Conservation (phyloP, 2,888 invertebrate genomes). For the Archips crataeganus region DNA sequence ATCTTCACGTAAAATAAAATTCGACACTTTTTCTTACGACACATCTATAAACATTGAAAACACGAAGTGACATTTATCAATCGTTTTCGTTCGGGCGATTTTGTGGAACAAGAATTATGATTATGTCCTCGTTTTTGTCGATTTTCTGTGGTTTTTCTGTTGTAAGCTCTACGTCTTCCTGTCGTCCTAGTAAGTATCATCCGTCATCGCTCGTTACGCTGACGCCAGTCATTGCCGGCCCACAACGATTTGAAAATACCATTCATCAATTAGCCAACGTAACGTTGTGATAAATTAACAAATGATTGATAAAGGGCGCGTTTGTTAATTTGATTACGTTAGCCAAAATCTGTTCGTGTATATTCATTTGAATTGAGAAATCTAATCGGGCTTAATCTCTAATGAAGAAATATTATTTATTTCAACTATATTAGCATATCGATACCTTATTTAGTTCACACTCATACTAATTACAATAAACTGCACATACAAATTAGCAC, state of each 20-base stretch:
- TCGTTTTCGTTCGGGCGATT: conserved; percentile 10
- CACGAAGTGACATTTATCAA: conserved; percentile 2
- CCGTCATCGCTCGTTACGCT: conserved; percentile 31
- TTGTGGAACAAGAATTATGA: conserved; percentile 23
- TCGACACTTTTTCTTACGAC: not conserved
- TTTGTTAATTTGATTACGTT: conserved; percentile 41
- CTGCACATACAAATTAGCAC: no score
- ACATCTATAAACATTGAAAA: not conserved
- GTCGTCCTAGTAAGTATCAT: conserved; percentile 19
- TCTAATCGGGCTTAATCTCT: not conserved
- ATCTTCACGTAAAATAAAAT: not conserved
- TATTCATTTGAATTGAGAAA: not conserved
- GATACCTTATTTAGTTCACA: no score
- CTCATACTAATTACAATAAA: no score
- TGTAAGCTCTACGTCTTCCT: not conserved
- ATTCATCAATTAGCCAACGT: conserved; percentile 42
- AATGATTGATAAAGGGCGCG: conserved; percentile 31
- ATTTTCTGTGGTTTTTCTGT: conserved; percentile 7
- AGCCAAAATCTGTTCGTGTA: not conserved
- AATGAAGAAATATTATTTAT: no score
- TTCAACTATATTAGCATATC: no score
- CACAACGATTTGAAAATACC: conserved; percentile 32
- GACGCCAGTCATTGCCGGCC: conserved; percentile 8
- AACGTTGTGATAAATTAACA: conserved; percentile 35
- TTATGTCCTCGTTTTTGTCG: conserved; percentile 22